Conservation (phyloP, 2,113 vertebrate species). For the Nyctereutes procyonoides region DNA sequence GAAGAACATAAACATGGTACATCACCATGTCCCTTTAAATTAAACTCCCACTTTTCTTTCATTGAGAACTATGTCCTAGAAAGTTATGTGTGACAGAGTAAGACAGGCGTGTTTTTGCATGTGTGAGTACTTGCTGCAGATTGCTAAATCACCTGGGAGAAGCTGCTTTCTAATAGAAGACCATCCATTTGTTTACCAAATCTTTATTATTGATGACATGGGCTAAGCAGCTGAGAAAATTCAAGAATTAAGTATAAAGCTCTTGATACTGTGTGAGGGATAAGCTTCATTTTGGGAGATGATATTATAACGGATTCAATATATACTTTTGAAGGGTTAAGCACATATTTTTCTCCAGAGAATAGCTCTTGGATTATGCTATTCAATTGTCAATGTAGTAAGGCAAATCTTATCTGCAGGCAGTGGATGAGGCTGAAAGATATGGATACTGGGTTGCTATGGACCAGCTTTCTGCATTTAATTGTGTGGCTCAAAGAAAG, state of each 20-base stretch:
- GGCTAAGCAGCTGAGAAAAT: not conserved
- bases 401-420: not conserved
- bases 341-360: not conserved
- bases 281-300: not conserved
- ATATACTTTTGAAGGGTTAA: not conserved
- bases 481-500: not conserved
- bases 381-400: not conserved
- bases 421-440: not conserved
- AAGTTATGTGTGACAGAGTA: not conserved
- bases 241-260: not conserved
- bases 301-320: not conserved
- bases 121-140: not conserved
- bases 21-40: not conserved
- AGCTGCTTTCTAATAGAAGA: not conserved
- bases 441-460: not conserved
- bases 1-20: fast-evolving
- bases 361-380: not conserved
- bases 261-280: not conserved
- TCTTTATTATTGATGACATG: not conserved
- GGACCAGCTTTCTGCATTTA: not conserved
- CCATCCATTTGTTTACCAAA: not conserved
- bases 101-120: not conserved
- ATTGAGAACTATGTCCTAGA: not conserved
- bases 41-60: not conserved
- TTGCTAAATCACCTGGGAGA: not conserved